phyloP scores from a whole-genome alignment of 53 echinoderm and acorn worm species.

The Mesocentrotus franciscanus region DNA sequence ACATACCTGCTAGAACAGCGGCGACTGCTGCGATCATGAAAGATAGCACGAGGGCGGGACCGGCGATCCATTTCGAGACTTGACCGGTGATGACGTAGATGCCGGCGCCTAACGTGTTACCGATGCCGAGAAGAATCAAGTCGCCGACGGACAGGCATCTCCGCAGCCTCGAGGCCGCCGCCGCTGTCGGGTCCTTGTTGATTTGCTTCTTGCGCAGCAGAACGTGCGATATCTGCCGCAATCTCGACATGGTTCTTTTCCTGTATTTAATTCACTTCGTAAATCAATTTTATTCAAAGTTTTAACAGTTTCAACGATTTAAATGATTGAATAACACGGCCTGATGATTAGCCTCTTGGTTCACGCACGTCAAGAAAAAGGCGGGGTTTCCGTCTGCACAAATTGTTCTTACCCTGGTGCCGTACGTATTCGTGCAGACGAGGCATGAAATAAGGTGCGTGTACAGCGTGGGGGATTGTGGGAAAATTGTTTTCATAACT shows the following conservation, averaged over 20 bases:
- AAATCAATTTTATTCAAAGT: background rate
- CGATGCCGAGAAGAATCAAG: conserved; percentile 73
- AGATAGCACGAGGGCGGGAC: conserved; percentile 74
- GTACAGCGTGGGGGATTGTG: background rate
- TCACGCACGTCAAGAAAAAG: background rate
- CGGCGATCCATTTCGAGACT: conserved; percentile 68
- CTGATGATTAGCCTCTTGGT: background rate
- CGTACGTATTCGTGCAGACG: too few relatives aligned
- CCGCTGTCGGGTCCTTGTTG: conserved; percentile 27
- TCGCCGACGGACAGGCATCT: conserved; percentile 72
- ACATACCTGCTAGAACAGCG: conserved; percentile 72
- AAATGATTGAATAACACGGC: background rate
- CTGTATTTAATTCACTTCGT: background rate
- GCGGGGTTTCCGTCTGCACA: background rate
- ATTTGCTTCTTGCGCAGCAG: conserved; percentile 78
- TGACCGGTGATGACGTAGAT: conserved; percentile 77
- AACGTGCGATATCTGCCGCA: conserved; percentile 40
- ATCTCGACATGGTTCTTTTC: background rate
- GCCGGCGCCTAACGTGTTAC: conserved; percentile 79
- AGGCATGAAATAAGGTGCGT: background rate
- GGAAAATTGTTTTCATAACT: background rate
- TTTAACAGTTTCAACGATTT: background rate
- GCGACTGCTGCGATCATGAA: conserved; percentile 77
- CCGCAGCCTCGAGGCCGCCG: conserved; percentile 50
- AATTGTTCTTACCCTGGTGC: too few relatives aligned